phyloP scores from a whole-genome alignment of 1,140 invertebrate species.

The Thereuonema tuberculata region DNA sequence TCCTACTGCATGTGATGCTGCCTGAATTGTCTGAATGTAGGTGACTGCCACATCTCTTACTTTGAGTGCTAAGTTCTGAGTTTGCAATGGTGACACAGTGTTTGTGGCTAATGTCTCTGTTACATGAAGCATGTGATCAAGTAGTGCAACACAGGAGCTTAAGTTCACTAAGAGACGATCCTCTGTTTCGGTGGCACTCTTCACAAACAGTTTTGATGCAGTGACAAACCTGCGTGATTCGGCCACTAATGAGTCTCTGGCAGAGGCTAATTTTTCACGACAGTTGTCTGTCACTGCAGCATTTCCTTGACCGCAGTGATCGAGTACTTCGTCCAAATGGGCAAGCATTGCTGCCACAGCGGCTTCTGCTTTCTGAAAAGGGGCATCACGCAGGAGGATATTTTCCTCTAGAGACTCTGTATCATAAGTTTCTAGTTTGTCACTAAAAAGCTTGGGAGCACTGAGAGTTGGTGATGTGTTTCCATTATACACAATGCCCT shows the following conservation, averaged over 20 bases:
- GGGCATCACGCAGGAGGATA: conserved; percentile 29
- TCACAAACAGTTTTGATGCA: conserved; percentile 65
- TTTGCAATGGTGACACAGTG: conserved; percentile 58
- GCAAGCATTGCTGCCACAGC: conserved; percentile 47
- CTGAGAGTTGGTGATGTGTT: too few relatives aligned
- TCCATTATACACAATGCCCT: too few relatives aligned
- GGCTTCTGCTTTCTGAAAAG: conserved; percentile 48
- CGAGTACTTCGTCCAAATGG: conserved; percentile 48
- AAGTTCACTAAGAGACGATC: conserved; percentile 46
- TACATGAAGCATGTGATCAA: conserved; percentile 44
- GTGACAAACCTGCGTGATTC: conserved; percentile 67
- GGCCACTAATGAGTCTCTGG: conserved; percentile 58
- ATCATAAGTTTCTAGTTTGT: too few relatives aligned
- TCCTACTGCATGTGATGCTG: conserved; percentile 32
- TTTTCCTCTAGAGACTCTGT: too few relatives aligned
- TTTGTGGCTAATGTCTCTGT: conserved; percentile 54
- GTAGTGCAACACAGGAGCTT: conserved; percentile 49
- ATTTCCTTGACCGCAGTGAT: conserved; percentile 45
- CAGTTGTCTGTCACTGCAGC: background rate
- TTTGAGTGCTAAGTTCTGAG: conserved; percentile 58
- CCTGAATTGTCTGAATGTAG: conserved; percentile 20
- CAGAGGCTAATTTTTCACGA: conserved; percentile 22
- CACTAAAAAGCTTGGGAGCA: too few relatives aligned
- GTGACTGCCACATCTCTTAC: conserved; percentile 57
- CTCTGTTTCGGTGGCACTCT: conserved; percentile 49